Evolutionary conservation across 2,113 vertebrate species (phyloP).

Genomic region (Apistogramma diplotaenia): DNA sequence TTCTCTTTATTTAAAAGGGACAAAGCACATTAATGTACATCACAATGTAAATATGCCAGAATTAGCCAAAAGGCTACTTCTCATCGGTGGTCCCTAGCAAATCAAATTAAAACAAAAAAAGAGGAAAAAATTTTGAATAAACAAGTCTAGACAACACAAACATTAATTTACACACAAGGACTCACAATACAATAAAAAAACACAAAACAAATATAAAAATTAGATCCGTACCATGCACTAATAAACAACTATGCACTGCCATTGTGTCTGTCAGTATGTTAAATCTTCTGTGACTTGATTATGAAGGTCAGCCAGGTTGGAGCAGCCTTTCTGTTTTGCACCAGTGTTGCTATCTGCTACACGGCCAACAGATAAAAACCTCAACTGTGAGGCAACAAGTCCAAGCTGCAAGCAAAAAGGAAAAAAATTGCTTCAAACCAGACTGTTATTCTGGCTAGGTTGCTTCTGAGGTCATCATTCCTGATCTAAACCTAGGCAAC

Average conservation of each 20-base stretch:
- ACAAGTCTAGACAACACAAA: too few species aligned
- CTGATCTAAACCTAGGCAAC: conserved; percentile 43
- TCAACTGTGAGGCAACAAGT: conserved; percentile 10
- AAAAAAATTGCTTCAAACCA: conserved; percentile 5
- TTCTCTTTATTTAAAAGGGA: too few species aligned
- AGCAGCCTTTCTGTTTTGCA: conserved; percentile 45
- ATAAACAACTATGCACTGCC: not conserved
- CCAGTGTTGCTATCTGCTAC: conserved; percentile 51
- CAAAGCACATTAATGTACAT: too few species aligned
- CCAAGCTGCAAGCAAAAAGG: conserved; percentile 4
- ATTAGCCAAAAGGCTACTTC: too few species aligned
- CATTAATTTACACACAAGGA: too few species aligned
- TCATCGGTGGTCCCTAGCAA: too few species aligned
- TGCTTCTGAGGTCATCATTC: conserved; percentile 19
- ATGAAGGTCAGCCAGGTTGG: conserved; percentile 53
- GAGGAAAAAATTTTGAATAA: too few species aligned
- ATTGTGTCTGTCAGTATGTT: conserved; percentile 21
- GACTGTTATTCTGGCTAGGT: conserved; percentile 26
- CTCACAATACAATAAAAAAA: too few species aligned
- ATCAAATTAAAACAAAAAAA: too few species aligned
- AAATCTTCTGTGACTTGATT: conserved; percentile 32
- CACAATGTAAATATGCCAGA: too few species aligned
- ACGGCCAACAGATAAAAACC: conserved; percentile 44
- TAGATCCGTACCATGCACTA: not conserved
- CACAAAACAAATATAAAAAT: too few species aligned